Percentiles rank a stretch among this genome's conserved stretches.
phyloP scores from a whole-genome alignment of 2,888 invertebrate genomes.

The Orchestes rusci region DNA sequence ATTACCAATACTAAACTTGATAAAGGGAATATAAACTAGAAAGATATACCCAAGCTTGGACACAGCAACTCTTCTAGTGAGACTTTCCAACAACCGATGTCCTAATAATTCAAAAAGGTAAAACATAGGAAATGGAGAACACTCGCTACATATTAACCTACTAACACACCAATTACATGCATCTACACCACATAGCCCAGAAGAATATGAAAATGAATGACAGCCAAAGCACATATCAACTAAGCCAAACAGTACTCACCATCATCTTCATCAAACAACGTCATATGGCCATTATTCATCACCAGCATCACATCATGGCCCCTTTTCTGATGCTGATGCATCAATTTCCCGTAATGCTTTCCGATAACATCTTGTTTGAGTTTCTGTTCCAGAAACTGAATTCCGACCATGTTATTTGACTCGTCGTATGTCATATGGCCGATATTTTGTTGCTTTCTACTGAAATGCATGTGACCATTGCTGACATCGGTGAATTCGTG shows the following conservation, averaged over 20 bases:
- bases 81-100: no score
- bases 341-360: constrained; percentile 39
- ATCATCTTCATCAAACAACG: constrained; percentile 34
- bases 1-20: no score
- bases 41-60: no score
- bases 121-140: no score
- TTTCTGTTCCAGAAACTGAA: constrained; percentile 39
- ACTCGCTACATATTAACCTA: no score
- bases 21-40: no score
- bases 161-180: no score
- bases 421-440: constrained; percentile 40
- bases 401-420: constrained; percentile 39
- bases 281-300: constrained; percentile 41
- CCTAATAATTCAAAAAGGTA: no score
- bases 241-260: constrained; percentile 3
- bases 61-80: no score
- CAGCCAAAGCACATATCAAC: background rate
- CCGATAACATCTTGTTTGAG: constrained; percentile 39
- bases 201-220: no score
- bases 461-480: constrained; percentile 32
- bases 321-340: constrained; percentile 38
- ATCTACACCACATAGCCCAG: background rate
- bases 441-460: constrained; percentile 34
- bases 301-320: constrained; percentile 40
- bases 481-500: constrained; percentile 37